Evolutionary conservation across 2,797 vertebrate genomes (phyloP).

Genomic region (Zenarchopterus dispar): DNA sequence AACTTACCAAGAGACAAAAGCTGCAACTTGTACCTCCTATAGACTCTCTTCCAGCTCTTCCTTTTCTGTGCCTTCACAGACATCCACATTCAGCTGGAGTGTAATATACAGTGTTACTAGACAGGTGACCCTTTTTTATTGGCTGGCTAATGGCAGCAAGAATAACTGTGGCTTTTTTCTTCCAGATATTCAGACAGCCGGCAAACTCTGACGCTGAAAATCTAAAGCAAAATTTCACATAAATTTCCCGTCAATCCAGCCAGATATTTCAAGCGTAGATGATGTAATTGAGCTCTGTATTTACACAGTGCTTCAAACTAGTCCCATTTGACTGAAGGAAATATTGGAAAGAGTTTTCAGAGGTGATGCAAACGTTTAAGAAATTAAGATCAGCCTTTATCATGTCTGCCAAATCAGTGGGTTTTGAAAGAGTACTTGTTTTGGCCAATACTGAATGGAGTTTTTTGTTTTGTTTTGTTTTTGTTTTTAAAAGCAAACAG

Average conservation of each 20-base stretch:
- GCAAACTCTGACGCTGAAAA: neutral
- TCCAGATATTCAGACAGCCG: neutral
- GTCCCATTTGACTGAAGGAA: no score
- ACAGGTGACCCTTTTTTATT: constrained; percentile 20
- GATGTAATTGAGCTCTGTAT: constrained; percentile 3
- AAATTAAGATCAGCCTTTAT: no score
- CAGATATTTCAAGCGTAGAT: neutral
- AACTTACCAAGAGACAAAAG: constrained; percentile 35
- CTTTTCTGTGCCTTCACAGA: constrained; percentile 25
- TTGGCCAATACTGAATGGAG: no score
- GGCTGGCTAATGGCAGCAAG: constrained; percentile 11
- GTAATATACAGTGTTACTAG: constrained; percentile 13
- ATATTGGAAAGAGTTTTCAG: no score
- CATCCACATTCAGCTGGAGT: constrained; percentile 27
- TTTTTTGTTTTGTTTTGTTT: no score
- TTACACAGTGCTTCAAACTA: no score
- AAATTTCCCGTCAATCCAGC: neutral
- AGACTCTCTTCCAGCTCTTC: constrained; percentile 33
- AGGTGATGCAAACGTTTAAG: no score
- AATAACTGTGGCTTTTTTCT: constrained; percentile 1
- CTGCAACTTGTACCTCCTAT: constrained; percentile 13
- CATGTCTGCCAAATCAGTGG: no score
- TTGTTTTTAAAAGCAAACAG: no score
- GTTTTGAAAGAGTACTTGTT: no score
- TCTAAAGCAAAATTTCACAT: neutral